Percentiles rank a stretch among this genome's conserved stretches.
These are phyloP conservation scores for Pogonomyrmex californicus DNA, from an alignment of 1,140 invertebrate species.

Conservation along the genomic window DNA sequence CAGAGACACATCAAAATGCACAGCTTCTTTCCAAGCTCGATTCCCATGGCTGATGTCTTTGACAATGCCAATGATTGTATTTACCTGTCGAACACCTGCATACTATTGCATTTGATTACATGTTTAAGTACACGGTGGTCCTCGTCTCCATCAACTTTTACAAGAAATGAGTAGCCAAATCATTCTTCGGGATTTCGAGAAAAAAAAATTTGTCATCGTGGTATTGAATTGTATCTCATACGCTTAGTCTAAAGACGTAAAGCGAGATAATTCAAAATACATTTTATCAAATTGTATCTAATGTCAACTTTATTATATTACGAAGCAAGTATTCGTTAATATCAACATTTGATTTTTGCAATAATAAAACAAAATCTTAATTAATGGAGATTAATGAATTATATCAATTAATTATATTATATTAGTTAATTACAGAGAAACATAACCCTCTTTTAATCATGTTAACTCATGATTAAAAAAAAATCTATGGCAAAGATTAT, in stretches of 20 bases:
- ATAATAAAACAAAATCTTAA: conserved; percentile 16
- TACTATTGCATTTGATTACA: conserved; percentile 71
- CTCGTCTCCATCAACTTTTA: conserved; percentile 62
- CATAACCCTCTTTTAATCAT: neutral
- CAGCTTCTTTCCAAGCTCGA: conserved; percentile 62
- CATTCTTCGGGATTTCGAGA: conserved; percentile 37
- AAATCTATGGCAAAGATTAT: neutral
- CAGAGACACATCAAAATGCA: conserved; percentile 75
- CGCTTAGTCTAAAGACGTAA: neutral
- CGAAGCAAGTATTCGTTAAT: conserved; percentile 37
- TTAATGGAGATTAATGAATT: conserved; percentile 15
- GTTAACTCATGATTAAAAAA: conserved; percentile 17
- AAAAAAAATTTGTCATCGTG: neutral
- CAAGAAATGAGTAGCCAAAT: conserved; percentile 50
- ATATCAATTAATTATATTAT: neutral
- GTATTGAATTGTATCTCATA: neutral
- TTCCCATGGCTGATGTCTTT: conserved; percentile 64
- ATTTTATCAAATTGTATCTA: conserved; percentile 13
- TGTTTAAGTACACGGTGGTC: conserved; percentile 61
- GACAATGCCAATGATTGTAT: conserved; percentile 48
- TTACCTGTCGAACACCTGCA: conserved; percentile 69
- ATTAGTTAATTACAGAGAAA: conserved; percentile 48
- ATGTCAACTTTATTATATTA: conserved; percentile 35
- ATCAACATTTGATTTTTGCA: conserved; percentile 16
- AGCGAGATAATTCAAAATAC: conserved; percentile 25